These are phyloP conservation scores for Pterophyllum scalare DNA, from an alignment of 2,113 vertebrate species.

Conservation along the genomic window DNA sequence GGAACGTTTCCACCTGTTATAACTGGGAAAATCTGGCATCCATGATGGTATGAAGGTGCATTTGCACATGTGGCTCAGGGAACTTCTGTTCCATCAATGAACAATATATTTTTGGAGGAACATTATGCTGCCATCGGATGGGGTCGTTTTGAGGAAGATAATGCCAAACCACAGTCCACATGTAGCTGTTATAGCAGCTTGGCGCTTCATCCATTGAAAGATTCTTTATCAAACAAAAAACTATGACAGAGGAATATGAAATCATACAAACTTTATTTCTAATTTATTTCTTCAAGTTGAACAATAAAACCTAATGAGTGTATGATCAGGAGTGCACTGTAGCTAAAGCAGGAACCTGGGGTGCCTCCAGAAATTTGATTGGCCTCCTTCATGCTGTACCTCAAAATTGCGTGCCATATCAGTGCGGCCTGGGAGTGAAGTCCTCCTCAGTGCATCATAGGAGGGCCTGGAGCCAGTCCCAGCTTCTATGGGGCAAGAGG, in stretches of 20 bases:
- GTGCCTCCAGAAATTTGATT: too few relatives aligned
- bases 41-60: background rate
- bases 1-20: background rate
- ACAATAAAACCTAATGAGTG: background rate
- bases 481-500: too few relatives aligned
- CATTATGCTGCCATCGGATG: accelerated
- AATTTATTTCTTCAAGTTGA: background rate
- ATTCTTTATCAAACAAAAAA: background rate
- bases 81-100: background rate
- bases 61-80: background rate
- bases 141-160: background rate
- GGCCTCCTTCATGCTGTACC: too few relatives aligned
- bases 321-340: background rate
- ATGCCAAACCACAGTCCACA: too few relatives aligned
- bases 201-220: background rate
- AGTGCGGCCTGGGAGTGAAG: too few relatives aligned
- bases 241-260: background rate
- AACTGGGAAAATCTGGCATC: background rate
- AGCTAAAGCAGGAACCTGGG: too few relatives aligned
- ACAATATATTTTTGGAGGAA: too few relatives aligned
- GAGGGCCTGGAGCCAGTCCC: too few relatives aligned
- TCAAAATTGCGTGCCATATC: too few relatives aligned
- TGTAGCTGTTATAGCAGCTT: too few relatives aligned
- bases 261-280: background rate
- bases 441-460: too few relatives aligned